Base-by-base conservation (phyloP, 1,140 invertebrate species). In the Formica selysi region DNA sequence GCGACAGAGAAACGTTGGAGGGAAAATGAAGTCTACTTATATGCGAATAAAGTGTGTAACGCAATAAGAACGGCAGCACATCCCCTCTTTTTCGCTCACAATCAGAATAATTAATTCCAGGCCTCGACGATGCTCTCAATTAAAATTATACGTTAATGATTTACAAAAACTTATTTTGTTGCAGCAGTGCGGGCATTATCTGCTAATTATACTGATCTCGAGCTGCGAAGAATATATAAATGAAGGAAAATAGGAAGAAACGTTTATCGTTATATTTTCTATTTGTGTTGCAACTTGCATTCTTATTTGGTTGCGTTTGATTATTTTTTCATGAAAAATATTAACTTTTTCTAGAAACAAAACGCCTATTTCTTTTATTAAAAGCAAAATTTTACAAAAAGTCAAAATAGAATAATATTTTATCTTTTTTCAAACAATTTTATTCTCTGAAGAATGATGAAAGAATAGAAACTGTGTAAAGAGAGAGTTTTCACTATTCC, bases 31-130 rank as follows among this genome's bases (percentile, higher is more conserved):
- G 79, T 87, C 89, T 88, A 85, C 80, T 79, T 87, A 81, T 80
- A 68, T 54, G 62, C 38, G 80, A 48, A 80, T 76, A 59, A 81
- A 84, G 41, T 64, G n/a, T 29, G n/a, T 61, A 70, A 32, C 65
- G 41, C 54, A 59, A 48, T 57, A 41, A 59, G 59, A 64, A 38
- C 32, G 59, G 13, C 26, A 32, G 62, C 41, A 19, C 38, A 67
- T 11, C 41, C 76, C 61, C 41, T 13, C 26, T 57, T 87, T 91
- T 87, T 71, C 87, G 78, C 89, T 88, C 88, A 86, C 92, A 94
- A 93, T 94, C 91, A 93, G 90, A 90, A 92, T 95, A 94, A 95
- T 95, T 94, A 94, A 94, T 95, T 94, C 92, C 80, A 88, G 48
- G 76, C 81, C 86, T 93, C 90, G 90, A 92, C 90, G 90, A 92